These are phyloP conservation scores for Carposina sasakii DNA, from an alignment of 1,140 invertebrate species.

Conservation along the genomic window DNA sequence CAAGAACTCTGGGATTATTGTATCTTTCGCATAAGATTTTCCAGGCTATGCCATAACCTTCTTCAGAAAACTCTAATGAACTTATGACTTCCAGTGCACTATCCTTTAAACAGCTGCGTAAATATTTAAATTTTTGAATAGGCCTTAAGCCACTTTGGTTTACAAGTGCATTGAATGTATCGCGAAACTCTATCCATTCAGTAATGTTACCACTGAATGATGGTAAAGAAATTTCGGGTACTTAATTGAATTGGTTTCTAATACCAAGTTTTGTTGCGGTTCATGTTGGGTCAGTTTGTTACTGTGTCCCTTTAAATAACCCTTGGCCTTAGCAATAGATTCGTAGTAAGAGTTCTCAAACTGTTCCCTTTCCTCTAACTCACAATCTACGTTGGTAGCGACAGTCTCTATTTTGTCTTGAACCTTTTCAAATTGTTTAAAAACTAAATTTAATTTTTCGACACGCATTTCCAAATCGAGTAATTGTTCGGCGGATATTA, in stretches of 20 bases:
- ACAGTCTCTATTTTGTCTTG: not conserved
- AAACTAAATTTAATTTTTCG: too few species aligned
- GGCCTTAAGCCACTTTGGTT: not conserved
- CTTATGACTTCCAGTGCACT: not conserved
- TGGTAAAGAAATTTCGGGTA: not conserved
- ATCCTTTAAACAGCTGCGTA: not conserved
- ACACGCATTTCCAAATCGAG: too few species aligned
- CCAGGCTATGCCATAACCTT: not conserved
- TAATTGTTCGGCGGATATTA: too few species aligned
- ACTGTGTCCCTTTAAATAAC: not conserved
- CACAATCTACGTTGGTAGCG: not conserved
- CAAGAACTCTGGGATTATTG: constrained; percentile 2
- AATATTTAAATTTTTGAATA: constrained; percentile 1
- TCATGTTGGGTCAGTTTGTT: too few species aligned
- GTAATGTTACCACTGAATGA: not conserved
- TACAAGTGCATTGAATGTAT: not conserved
- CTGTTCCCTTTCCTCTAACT: not conserved
- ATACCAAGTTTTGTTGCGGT: too few species aligned
- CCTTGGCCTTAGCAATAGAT: not conserved
- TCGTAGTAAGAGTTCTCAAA: not conserved
- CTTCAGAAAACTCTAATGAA: not conserved
- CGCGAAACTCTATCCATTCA: not conserved
- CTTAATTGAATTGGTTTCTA: not conserved
- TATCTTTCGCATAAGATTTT: not conserved
- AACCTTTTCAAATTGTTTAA: too few species aligned